phyloP scores from a whole-genome alignment of 2,113 vertebrate species.

The Patagioenas fasciata region DNA sequence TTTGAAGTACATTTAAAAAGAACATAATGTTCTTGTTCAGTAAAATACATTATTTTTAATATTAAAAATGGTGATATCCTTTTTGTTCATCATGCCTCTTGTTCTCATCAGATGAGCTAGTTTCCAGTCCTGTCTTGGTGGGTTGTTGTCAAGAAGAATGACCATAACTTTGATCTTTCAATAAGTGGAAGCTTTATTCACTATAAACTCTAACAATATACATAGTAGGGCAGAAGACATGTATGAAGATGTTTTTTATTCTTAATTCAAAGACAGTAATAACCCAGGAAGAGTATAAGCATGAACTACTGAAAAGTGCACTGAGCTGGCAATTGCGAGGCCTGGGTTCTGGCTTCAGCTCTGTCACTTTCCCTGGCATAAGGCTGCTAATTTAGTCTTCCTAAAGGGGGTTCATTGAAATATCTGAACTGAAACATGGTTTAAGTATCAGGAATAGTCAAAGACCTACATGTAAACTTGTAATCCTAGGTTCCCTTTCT shows the following conservation, averaged over 20 bases:
- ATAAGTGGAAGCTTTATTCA: background rate
- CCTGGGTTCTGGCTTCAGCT: background rate
- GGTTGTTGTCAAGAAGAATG: background rate
- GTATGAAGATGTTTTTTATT: background rate
- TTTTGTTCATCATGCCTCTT: background rate
- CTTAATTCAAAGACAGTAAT: background rate
- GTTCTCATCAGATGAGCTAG: background rate
- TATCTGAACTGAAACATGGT: background rate
- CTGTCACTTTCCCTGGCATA: background rate
- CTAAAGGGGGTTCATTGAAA: background rate
- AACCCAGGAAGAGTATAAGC: background rate
- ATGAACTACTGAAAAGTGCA: accelerated
- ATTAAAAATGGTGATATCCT: background rate
- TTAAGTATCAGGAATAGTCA: background rate
- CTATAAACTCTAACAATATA: background rate
- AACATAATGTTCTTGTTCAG: background rate
- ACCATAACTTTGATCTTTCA: background rate
- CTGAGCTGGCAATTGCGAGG: background rate
- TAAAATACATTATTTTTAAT: background rate
- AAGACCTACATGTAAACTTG: accelerated
- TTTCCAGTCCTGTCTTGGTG: accelerated
- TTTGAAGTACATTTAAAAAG: background rate
- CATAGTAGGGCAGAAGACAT: background rate
- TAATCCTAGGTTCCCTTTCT: background rate
- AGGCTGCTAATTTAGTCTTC: background rate